Base-by-base conservation (phyloP, 2,113 vertebrate species). In the Tretioscincus oriximinensis region DNA sequence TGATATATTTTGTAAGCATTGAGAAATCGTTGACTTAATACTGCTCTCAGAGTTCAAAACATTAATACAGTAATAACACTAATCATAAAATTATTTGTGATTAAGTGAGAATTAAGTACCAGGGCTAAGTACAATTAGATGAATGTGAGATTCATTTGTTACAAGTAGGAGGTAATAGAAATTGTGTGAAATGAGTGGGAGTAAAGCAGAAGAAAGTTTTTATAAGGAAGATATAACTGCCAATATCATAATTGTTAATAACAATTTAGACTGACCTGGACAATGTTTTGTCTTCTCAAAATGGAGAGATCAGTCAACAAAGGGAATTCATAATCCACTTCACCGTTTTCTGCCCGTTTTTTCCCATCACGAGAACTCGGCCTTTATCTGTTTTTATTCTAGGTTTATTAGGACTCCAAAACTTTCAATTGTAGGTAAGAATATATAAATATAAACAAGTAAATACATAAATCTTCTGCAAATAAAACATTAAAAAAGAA, bases 91-190 rank as follows among this genome's bases (percentile, higher is more conserved):
- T 81, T 28, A 75, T 82, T 16, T 1, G 79, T 84, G 72, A 90
- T 88, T 82, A 91, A 85, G 72, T 75, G 31, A 60, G 86, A 89
- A 88, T 85, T 85, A 86, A 91, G 76, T 68, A 87, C 58, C 84
- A 88, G 90, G 88, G 77, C 31, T 81, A 85, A 90, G 41, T 65
- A 65, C 81, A 87, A 88, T 7, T 80, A n/a, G 88, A 61, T 86
- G 85, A 87, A 83, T 81, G 73, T 79, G 84, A 72, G 90, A 9
- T 81, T 85, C 29, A 58, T 77, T 86, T 86, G 35, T 14, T 73
- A 12, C 41, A 81, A 87, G 58, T 77, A 76, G 77, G 76, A 88
- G 78, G 28, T 88, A 84, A 78, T 86, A 76, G 65, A 45, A 85
- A 54, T 84, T 51, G 16, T 69, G 80, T 76, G 69, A 91, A 89